These are phyloP conservation scores for Steinernema carpocapsae DNA, from an alignment of 2,888 invertebrate species.

Conservation along the genomic window DNA sequence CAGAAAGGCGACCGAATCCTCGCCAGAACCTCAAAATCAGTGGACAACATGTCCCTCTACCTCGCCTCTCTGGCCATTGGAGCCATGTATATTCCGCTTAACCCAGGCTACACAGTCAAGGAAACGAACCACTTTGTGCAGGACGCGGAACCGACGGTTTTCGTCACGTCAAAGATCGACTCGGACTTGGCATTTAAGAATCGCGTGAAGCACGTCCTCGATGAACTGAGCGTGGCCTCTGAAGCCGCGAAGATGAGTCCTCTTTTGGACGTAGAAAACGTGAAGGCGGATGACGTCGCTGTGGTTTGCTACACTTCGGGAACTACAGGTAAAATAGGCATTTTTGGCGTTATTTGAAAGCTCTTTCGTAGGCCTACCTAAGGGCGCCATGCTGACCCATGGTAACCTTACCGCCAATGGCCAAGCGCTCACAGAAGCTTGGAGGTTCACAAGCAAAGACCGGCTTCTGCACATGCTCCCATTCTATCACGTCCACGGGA, in stretches of 20 bases:
- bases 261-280: conserved; percentile 56
- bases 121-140: conserved; percentile 67
- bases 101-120: conserved; percentile 64
- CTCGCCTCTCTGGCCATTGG: conserved; percentile 63
- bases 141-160: conserved; percentile 62
- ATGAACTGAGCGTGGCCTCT: conserved; percentile 39
- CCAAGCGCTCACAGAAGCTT: conserved; percentile 54
- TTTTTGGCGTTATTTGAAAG: background rate
- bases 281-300: conserved; percentile 58
- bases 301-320: conserved; percentile 67
- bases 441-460: conserved; percentile 60
- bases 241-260: conserved; percentile 43
- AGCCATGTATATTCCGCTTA: conserved; percentile 49
- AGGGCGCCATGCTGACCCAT: conserved; percentile 68
- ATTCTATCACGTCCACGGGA: conserved; percentile 68
- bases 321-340: conserved; percentile 57
- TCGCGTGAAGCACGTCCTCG: conserved; percentile 44
- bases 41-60: conserved; percentile 64
- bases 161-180: conserved; percentile 57
- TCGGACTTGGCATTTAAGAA: conserved; percentile 49
- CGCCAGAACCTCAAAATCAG: conserved; percentile 60
- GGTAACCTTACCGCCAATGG: conserved; percentile 61
- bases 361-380: conserved; percentile 53
- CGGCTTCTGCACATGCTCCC: conserved; percentile 65
- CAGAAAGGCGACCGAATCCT: conserved; percentile 67